Evolutionary conservation across 2,113 vertebrate genomes (phyloP).

Genomic region (Oncorhynchus gorbuscha): DNA sequence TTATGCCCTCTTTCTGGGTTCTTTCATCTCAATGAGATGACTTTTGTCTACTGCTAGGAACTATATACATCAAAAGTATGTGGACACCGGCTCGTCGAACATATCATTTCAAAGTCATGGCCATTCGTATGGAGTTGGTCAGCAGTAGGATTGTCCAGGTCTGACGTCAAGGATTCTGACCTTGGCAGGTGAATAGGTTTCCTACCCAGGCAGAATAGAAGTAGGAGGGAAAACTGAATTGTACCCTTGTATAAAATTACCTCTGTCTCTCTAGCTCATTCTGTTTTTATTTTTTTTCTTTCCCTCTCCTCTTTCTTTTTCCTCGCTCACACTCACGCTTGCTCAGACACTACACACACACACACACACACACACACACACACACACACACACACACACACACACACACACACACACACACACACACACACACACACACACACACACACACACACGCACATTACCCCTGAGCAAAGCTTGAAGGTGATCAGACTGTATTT

Average conservation of each 20-base stretch:
- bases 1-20: too few species aligned
- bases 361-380: neutral
- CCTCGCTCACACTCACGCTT: neutral
- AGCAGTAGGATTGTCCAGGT: neutral
- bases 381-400: too few species aligned
- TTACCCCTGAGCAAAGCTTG: neutral
- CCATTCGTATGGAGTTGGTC: too few species aligned
- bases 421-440: neutral
- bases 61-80: neutral
- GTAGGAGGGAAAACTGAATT: too few species aligned
- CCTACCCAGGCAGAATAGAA: conserved; percentile 1
- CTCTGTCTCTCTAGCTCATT: neutral
- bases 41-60: neutral
- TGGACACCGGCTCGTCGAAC: too few species aligned
- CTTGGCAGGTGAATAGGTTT: conserved; percentile 14
- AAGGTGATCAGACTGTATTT: neutral
- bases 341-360: neutral
- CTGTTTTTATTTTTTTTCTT: neutral
- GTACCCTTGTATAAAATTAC: neutral
- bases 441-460: neutral
- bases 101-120: too few species aligned
- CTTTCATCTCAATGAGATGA: neutral
- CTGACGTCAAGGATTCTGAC: conserved; percentile 2
- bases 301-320: neutral
- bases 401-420: too few species aligned